Conservation (phyloP, 92 coral and sea anemone species). For the Plumapathes pennacea region DNA sequence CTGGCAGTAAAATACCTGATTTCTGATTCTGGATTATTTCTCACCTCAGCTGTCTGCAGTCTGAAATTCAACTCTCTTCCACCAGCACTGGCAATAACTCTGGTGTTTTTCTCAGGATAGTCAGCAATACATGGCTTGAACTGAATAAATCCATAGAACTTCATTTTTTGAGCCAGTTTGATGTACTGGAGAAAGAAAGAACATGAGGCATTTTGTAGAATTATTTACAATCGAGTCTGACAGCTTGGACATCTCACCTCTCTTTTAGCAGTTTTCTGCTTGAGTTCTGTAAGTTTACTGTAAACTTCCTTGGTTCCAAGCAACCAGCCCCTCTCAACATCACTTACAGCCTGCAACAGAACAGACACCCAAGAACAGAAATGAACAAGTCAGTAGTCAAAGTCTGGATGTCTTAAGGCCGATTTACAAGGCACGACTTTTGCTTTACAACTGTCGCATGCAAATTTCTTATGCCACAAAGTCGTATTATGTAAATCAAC, state of each 20-base stretch:
- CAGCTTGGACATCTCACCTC: constrained; percentile 49
- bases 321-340: constrained; percentile 92
- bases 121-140: constrained; percentile 82
- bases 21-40: too few species aligned
- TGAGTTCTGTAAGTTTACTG: constrained; percentile 62
- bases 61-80: constrained; percentile 83
- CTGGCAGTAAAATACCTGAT: too few species aligned
- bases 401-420: too few species aligned
- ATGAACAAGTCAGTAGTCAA: too few species aligned
- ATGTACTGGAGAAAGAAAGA: constrained; percentile 52
- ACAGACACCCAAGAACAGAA: too few species aligned
- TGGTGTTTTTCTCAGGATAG: constrained; percentile 81
- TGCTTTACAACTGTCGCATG: too few species aligned
- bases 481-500: too few species aligned
- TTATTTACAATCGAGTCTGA: not conserved
- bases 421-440: too few species aligned
- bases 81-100: constrained; percentile 78
- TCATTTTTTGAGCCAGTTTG: constrained; percentile 73
- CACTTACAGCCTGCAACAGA: constrained; percentile 82
- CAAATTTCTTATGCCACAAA: too few species aligned
- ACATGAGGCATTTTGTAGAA: not conserved
- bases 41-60: constrained; percentile 81
- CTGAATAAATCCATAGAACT: constrained; percentile 83
- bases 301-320: constrained; percentile 80
- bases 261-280: constrained; percentile 68